These are phyloP conservation scores for Parotocinclus haroldoi DNA, from an alignment of 2,797 vertebrate genomes.

Conservation along the genomic window DNA sequence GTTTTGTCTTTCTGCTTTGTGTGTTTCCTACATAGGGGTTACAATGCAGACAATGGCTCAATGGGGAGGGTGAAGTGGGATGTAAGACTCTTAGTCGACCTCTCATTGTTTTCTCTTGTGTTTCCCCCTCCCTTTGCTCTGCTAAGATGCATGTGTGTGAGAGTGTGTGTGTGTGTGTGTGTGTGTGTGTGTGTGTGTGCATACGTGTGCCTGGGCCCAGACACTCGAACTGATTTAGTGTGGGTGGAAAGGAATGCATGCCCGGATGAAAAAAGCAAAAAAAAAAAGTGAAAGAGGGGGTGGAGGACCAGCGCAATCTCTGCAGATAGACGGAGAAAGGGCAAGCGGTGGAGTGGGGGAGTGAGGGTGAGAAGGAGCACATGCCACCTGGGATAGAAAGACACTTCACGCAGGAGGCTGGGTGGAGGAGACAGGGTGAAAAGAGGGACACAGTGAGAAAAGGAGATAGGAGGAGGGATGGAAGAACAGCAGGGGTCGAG, in stretches of 20 bases:
- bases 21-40: constrained; percentile 1
- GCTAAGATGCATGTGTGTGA: constrained; percentile 56
- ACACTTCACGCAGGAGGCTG: constrained; percentile 29
- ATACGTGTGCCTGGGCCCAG: constrained; percentile 63
- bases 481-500: constrained; percentile 50
- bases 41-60: constrained; percentile 6
- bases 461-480: constrained; percentile 23
- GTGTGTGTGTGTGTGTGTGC: constrained; percentile 54
- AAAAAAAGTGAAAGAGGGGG: constrained; percentile 71
- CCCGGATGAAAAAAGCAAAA: constrained; percentile 72
- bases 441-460: constrained; percentile 38
- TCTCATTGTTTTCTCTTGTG: constrained; percentile 26
- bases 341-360: constrained; percentile 59
- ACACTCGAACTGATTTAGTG: constrained; percentile 83
- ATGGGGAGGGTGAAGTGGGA: constrained; percentile 4
- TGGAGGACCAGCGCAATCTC: constrained; percentile 42
- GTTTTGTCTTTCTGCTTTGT: constrained; percentile 27
- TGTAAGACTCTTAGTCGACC: constrained; percentile 26
- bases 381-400: constrained; percentile 46
- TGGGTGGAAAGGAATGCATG: constrained; percentile 79
- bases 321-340: constrained; percentile 44
- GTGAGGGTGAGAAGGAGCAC: constrained; percentile 43
- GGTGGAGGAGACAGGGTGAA: constrained; percentile 47
- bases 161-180: constrained; percentile 41
- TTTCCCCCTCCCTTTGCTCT: constrained; percentile 35